Base-by-base conservation (phyloP, 2,888 invertebrate genomes). In the Drosophila eohydei region DNA sequence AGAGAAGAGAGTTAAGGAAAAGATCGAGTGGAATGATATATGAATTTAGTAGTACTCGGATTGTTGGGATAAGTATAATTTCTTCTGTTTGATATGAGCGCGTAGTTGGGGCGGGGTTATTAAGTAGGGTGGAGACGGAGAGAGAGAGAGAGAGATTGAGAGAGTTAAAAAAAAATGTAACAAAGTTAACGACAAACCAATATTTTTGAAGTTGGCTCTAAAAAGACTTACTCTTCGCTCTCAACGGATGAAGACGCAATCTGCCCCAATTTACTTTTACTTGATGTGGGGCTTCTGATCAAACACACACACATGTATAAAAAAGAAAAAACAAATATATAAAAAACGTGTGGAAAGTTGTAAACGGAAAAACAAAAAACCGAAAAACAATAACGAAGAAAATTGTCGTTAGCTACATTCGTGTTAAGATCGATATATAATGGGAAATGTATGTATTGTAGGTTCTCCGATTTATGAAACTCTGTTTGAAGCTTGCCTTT, bases 191-290 rank as follows among this genome's bases (percentile, higher is more conserved):
- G 76, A 78, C 71, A 80, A 75, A 82, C 80, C 75, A 77, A 82
- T 88, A 50, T 11, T 32, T 81, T 81, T 78, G 78, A 80, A 78
- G 32, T 78, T 81, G 75, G 71, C 71, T 72, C 80, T 83, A 78
- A 74, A 80, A 76, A 78, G 80, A 92, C 92, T 92, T 92, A 92
- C 92, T 92, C 91, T 91, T 92, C 91, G 90, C 82, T 85, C 79
- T 91, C 92, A 87, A 88, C 82, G 80, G 92, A 90, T 83, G 91
- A 81, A 80, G 90, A 87, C 81, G 90, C 88, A 81, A 87, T 91
- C 82, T 90, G 92, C 87, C 91, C 90, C 90, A 89, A 88, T 80
- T 87, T 90, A 81, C 90, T 84, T 91, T 91, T 91, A 90, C 88
- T 86, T 89, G 89, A 76, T 73, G 91, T 89, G 88, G 91, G 91